Conservation (phyloP, 2,797 vertebrate genomes). For the Eremophila alpestris region DNA sequence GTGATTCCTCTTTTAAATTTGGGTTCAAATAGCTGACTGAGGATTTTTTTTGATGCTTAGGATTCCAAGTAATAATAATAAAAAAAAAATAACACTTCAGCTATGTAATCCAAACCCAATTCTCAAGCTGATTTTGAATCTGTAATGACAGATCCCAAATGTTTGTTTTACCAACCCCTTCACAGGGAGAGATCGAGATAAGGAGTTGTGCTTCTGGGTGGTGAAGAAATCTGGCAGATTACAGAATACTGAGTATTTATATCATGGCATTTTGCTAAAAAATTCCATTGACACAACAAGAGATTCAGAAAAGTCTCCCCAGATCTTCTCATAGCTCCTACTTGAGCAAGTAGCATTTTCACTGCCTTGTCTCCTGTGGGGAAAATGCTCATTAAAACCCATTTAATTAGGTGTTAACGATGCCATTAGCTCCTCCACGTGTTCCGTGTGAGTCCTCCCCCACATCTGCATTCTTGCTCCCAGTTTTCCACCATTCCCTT, state of each 20-base stretch:
- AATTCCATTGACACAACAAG: background rate
- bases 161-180: background rate
- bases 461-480: constrained; percentile 22
- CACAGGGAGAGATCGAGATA: background rate
- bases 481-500: background rate
- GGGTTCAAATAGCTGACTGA: background rate
- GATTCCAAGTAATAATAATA: background rate
- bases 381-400: constrained; percentile 19
- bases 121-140: background rate
- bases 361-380: background rate
- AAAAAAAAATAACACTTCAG: background rate
- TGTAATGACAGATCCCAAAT: background rate
- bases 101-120: rapidly evolving
- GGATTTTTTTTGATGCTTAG: background rate
- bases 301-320: background rate
- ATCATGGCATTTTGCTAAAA: background rate
- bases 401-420: constrained; percentile 44
- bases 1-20: background rate
- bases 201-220: background rate
- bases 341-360: background rate
- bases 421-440: constrained; percentile 21
- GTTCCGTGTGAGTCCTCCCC: constrained; percentile 15
- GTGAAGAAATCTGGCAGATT: background rate
- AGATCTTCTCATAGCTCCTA: background rate
- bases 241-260: background rate